Base-by-base conservation (phyloP, 2,888 invertebrate species). In the Falcaria lacertinaria region DNA sequence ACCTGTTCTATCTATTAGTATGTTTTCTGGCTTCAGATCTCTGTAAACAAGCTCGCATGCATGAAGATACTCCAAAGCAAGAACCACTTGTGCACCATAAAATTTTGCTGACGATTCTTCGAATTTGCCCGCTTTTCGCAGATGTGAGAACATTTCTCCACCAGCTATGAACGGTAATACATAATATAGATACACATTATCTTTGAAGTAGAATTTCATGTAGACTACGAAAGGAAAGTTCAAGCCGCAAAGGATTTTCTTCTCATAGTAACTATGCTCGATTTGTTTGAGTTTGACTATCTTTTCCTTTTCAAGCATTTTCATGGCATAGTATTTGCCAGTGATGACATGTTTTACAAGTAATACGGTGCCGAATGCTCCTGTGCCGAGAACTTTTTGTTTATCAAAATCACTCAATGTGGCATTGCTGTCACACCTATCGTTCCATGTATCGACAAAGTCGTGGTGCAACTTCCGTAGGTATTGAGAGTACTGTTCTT, bases 51-150 rank as follows among this genome's bases (percentile, higher is more conserved):
- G 85, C 65, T 95, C 94, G 69, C 97, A 92, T 49, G 92, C 91
- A 75, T 98, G 98, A 39, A 98, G 87, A 80, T 98, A 98, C 79
- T 98, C 98, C 43, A 98, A 87, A 0, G 95, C 96, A 49, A 98
- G 81, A 40, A 96, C 91, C 2, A 98, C 95, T 90, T 98, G 98
- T 16, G 96, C 94, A 0, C 94, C 96, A 80, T 97, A 98, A 88
- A 98, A 98, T 65, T 93, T 94, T 0, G 96, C 90, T 51, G 95
- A 90, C 19, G 91, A 89, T 78, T 98, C 97, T 50, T 94, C 93
- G 79, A 94, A 93, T 54, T 90, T 91, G 2, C 89, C 90, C 62
- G 83, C 81, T 66, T 90, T 91, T 43, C 94, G 90, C 42, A 96
- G 86, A 69, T 94, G 93, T 0, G 93, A 91, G 68, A 96, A 97